Evolutionary conservation across 2,888 invertebrate genomes (phyloP), one percentile per base, ranked within the genome.

Genomic region (Mantis religiosa): DNA sequence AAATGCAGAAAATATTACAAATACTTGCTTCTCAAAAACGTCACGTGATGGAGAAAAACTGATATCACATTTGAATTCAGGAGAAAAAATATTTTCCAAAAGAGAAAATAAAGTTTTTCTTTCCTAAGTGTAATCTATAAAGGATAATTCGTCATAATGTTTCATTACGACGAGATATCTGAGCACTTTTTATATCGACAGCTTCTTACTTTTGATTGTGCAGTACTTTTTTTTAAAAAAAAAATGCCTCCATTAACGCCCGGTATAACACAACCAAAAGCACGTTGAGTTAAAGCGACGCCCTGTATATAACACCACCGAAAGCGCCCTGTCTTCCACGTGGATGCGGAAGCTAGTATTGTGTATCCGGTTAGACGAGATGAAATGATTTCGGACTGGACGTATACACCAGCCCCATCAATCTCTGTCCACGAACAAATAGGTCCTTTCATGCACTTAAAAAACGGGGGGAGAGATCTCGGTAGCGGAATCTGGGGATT

Each of bases 391-490:
- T 71, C 54, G 54, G 54, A 71, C 54, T 71, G 54, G 54, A 71
- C 54, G 54, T 71, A 25, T 20, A 71, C n/a, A n/a, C 54, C 20
- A 71, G 25, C 54, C 71, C 86, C 87, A 87, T 87, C 87, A 87
- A 87, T 82, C 87, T 87, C 86, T 86, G 86, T 86, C 86, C 71
- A 81, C 86, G 87, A 87, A 87, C 87, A 87, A 87, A 87, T 87
- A 82, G 82, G 87, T 82, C 82, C 87, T 87, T 87, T 87, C n/a
- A 87, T 87, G 82, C 28, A 34, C 54, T 71, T 71, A 71, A 20
- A 87, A 87, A 87, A 87, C 87, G 27, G 81, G 54, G 54, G 54
- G 54, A 20, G 54, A 71, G 54, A 71, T 71, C 82, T 87, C 27
- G 87, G 81, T n/a, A 82, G 82, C 82, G 87, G 87, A 87, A 87